Percentiles rank a stretch among this genome's conserved stretches.
These are phyloP conservation scores for Tupaia chinensis DNA, from an alignment of 2,113 vertebrate species.

Conservation along the genomic window DNA sequence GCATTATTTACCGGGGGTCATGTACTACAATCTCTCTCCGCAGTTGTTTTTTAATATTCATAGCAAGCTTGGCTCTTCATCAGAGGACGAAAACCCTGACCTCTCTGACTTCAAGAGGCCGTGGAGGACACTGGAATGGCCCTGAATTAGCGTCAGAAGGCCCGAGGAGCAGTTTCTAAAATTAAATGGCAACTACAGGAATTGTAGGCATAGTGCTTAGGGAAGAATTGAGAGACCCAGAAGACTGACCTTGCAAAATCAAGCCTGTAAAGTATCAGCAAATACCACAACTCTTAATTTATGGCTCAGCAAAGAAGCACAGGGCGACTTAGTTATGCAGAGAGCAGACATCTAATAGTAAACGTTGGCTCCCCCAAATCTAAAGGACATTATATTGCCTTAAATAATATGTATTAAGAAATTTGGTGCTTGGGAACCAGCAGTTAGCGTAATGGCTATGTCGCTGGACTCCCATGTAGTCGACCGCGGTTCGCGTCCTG, in stretches of 20 bases:
- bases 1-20: background rate
- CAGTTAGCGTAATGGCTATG: too few relatives aligned
- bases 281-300: background rate
- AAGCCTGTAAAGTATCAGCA: background rate
- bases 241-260: constrained; percentile 8
- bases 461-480: too few relatives aligned
- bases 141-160: background rate
- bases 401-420: background rate
- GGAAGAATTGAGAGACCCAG: background rate
- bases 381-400: background rate
- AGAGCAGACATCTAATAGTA: background rate
- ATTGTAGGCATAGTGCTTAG: background rate
- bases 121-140: background rate
- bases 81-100: background rate
- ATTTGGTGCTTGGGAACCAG: too few relatives aligned
- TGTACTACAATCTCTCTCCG: background rate
- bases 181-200: background rate
- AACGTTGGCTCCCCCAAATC: background rate
- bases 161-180: background rate
- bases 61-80: background rate
- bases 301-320: background rate
- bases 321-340: background rate
- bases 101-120: background rate
- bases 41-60: background rate
- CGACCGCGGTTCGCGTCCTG: too few relatives aligned